A percentile compares a stretch with the other conserved stretches of the same genome.
These are phyloP conservation scores for Diglossa cyanea DNA, from an alignment of 2,797 vertebrate genomes.

Conservation along the genomic window DNA sequence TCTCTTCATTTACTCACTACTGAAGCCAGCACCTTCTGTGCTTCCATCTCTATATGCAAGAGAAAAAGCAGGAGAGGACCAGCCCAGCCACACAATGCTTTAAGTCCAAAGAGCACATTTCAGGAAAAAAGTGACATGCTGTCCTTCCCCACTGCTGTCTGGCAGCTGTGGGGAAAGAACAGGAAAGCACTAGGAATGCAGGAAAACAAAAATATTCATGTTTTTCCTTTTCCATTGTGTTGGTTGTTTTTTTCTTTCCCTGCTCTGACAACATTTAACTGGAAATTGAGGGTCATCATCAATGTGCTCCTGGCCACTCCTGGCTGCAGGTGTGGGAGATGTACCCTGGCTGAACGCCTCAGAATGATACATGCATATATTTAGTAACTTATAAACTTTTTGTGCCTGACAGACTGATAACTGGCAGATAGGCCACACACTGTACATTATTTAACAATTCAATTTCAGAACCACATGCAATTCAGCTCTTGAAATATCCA, in stretches of 20 bases:
- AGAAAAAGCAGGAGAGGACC: background rate
- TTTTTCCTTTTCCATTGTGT: background rate
- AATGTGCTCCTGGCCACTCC: background rate
- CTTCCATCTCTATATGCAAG: background rate
- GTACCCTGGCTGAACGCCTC: accelerated
- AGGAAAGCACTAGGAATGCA: conserved; percentile 16
- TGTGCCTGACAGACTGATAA: background rate
- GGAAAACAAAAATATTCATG: conserved; percentile 20
- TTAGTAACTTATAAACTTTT: background rate
- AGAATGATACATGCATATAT: background rate
- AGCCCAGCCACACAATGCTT: background rate
- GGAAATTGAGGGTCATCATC: background rate
- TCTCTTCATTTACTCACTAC: background rate
- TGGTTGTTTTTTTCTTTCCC: background rate
- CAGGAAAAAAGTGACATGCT: conserved; percentile 5
- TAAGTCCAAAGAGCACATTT: background rate
- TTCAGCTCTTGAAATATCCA: background rate
- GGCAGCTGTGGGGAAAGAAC: conserved; percentile 29
- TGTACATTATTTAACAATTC: background rate
- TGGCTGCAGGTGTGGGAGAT: background rate
- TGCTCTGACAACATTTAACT: background rate
- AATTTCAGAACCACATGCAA: background rate
- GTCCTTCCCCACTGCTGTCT: background rate
- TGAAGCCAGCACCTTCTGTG: background rate
- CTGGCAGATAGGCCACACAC: background rate